phyloP scores from a whole-genome alignment of 2,797 vertebrate species.

The Chromis chromis region DNA sequence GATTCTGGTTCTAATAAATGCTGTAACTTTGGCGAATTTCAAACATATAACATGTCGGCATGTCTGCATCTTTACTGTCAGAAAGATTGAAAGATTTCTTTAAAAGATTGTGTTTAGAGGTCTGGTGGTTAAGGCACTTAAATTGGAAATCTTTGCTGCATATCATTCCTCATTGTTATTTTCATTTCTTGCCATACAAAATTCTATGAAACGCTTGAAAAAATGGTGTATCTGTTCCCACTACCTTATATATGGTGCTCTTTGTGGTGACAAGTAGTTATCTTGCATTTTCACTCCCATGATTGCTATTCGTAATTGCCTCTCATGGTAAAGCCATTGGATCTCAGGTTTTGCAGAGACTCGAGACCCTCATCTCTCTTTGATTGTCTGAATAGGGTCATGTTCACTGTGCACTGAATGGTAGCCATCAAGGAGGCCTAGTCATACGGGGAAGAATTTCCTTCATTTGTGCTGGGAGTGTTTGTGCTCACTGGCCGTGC shows the following conservation, averaged over 20 bases:
- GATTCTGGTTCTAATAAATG: no score
- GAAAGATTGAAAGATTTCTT: no score
- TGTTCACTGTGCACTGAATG: constrained; percentile 45
- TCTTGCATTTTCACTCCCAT: background rate
- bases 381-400: constrained; percentile 53
- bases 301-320: background rate
- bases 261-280: background rate
- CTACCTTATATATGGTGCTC: background rate
- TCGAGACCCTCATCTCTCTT: constrained; percentile 16
- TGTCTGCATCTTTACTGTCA: no score
- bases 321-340: background rate
- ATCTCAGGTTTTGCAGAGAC: constrained; percentile 16
- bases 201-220: background rate
- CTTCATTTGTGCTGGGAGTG: constrained; percentile 72
- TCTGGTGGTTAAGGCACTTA: no score
- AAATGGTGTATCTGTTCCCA: background rate
- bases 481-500: constrained; percentile 57
- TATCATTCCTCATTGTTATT: background rate
- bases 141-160: background rate
- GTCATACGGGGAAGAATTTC: constrained; percentile 81
- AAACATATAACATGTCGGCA: no score
- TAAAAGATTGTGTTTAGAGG: no score
- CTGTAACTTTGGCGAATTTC: no score
- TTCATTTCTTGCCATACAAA: no score
- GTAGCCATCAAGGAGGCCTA: constrained; percentile 56